Conservation (phyloP, 1,140 invertebrate species). For the Nephila pilipes region DNA sequence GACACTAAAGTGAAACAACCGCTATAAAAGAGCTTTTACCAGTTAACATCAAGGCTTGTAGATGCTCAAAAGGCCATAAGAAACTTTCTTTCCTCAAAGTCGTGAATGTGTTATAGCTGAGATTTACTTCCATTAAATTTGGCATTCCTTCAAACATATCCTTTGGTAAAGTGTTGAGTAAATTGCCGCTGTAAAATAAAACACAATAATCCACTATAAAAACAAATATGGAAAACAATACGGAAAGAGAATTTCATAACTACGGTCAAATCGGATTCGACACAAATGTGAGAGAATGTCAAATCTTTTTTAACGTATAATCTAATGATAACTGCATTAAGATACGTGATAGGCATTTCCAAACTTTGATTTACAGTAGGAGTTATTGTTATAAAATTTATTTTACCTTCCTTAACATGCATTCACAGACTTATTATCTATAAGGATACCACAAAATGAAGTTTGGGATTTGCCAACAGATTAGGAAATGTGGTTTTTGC, state of each 20-base stretch:
- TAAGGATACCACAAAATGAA: no score
- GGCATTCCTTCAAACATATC: constrained; percentile 44
- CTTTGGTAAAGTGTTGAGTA: neutral
- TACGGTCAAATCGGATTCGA: neutral
- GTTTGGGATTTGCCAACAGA: no score
- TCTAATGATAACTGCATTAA: neutral
- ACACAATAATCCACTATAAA: neutral
- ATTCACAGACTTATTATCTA: no score
- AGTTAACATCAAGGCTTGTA: neutral
- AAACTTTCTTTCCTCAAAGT: constrained; percentile 40
- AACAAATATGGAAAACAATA: neutral
- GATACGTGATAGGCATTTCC: neutral
- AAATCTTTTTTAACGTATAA: neutral
- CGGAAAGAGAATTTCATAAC: neutral
- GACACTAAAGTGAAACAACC: no score
- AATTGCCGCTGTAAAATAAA: constrained; percentile 25
- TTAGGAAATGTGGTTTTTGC: no score
- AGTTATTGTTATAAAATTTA: no score
- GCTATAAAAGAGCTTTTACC: constrained; percentile 1
- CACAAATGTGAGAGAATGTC: neutral
- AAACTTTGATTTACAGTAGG: no score
- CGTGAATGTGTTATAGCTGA: constrained; percentile 24
- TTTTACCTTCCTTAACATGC: no score
- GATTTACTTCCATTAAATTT: neutral
- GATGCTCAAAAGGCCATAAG: neutral